Evolutionary conservation across 2,888 invertebrate species (phyloP).

Genomic region (Troilus luridus): DNA sequence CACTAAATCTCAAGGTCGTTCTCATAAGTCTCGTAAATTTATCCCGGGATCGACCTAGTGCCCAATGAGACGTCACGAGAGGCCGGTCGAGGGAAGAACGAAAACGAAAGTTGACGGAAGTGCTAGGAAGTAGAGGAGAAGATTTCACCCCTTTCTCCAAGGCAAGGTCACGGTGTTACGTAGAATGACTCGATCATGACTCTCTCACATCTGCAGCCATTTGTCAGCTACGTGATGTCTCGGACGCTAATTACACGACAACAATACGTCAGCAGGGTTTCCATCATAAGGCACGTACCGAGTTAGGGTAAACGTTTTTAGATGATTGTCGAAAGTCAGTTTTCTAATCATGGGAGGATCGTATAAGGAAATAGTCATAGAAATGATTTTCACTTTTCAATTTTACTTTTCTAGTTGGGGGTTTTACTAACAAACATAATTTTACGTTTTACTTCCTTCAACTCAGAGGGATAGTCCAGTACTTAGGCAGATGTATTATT

Average conservation of each 20-base stretch:
- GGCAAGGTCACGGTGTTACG: constrained; percentile 16
- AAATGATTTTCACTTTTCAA: neutral
- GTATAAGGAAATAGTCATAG: neutral
- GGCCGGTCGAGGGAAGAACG: neutral
- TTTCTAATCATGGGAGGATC: neutral
- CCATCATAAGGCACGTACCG: neutral
- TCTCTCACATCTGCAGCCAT: neutral
- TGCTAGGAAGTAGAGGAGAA: neutral
- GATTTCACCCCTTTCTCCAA: neutral
- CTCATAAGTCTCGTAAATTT: neutral
- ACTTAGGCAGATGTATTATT: too few species aligned
- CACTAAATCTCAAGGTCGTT: too few species aligned
- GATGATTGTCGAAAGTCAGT: neutral
- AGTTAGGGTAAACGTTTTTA: neutral
- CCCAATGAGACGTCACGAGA: neutral
- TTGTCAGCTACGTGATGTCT: neutral
- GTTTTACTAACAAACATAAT: neutral
- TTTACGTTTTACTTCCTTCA: too few species aligned
- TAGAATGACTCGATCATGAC: constrained; percentile 26
- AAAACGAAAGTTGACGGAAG: constrained; percentile 28
- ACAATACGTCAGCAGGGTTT: neutral
- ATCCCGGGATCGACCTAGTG: neutral
- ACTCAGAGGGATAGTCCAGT: too few species aligned
- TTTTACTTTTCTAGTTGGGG: neutral
- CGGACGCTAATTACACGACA: constrained; percentile 18